phyloP scores from a whole-genome alignment of 2,113 vertebrate species.

The Sardina pilchardus region DNA sequence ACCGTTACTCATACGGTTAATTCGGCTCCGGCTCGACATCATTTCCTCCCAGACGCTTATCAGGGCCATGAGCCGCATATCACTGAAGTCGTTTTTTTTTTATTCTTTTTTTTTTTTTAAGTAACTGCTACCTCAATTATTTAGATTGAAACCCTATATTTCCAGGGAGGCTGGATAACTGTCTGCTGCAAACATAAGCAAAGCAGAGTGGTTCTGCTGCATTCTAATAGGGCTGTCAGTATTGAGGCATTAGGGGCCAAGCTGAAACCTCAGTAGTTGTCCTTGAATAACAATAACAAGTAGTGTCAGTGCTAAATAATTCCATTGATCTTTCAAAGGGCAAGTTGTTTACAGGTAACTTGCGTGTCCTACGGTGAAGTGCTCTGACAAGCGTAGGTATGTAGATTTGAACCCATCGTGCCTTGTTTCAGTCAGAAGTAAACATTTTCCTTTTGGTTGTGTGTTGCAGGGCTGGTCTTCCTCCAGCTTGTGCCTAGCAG shows the following conservation, averaged over 20 bases:
- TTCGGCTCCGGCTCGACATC: not conserved
- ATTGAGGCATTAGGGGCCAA: not conserved
- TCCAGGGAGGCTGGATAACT: not conserved
- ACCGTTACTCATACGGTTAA: constrained; percentile 4
- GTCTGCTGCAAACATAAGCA: not conserved
- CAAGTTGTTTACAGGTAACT: not conserved
- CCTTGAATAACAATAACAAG: not conserved
- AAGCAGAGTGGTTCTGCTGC: not conserved
- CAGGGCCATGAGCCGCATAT: not conserved
- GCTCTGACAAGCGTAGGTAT: not conserved
- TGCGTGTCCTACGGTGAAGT: not conserved
- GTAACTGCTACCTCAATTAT: constrained; percentile 2
- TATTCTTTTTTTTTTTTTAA: not conserved
- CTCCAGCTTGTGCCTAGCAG: not conserved
- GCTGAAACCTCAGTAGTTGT: not conserved
- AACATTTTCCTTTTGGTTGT: not conserved
- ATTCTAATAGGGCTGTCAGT: not conserved
- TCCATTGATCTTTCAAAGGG: not conserved
- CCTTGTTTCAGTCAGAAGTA: not conserved
- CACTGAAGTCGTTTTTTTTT: not conserved
- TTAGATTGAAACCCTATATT: not conserved
- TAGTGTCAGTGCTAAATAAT: not conserved
- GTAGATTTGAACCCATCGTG: not conserved
- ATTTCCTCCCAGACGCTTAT: not conserved
- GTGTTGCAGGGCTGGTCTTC: not conserved